phyloP scores from a whole-genome alignment of 2,113 vertebrate genomes.

The Uria lomvia region DNA sequence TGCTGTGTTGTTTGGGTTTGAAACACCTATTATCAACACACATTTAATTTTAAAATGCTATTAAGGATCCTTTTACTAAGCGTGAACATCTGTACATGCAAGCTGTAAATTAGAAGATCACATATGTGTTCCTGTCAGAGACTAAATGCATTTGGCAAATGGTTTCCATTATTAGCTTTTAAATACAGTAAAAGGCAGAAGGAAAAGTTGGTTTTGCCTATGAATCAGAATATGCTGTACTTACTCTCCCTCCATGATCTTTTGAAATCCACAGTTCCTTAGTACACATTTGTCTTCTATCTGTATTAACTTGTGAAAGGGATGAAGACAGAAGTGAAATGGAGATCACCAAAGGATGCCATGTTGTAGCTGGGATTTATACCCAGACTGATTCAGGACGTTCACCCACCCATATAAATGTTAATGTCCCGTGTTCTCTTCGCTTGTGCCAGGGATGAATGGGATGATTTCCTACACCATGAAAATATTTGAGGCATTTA shows the following conservation, averaged over 20 bases:
- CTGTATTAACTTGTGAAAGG: not conserved
- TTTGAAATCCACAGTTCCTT: not conserved
- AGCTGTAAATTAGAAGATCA: slow-evolving; percentile 73
- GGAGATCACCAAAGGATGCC: not conserved
- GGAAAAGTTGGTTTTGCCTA: not conserved
- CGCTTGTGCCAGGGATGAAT: not conserved
- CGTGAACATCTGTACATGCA: slow-evolving; percentile 74
- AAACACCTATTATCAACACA: slow-evolving; percentile 73
- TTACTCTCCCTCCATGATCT: not conserved
- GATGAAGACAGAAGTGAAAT: not conserved
- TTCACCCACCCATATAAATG: not conserved
- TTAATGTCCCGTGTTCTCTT: not conserved
- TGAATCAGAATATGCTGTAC: not conserved
- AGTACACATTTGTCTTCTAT: not conserved
- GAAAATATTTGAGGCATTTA: not conserved
- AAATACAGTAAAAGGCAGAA: slow-evolving; percentile 34
- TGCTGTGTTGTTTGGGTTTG: slow-evolving; percentile 68
- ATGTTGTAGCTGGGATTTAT: not conserved
- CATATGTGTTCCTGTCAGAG: slow-evolving; percentile 67
- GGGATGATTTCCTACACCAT: not conserved
- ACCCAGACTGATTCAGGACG: not conserved
- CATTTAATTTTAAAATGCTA: slow-evolving; percentile 76
- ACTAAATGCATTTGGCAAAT: slow-evolving; percentile 63
- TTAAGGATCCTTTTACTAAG: slow-evolving; percentile 71
- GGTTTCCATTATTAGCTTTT: slow-evolving; percentile 60